Conservation (phyloP, 2,888 invertebrate species). For the Drosophila neutralis region DNA sequence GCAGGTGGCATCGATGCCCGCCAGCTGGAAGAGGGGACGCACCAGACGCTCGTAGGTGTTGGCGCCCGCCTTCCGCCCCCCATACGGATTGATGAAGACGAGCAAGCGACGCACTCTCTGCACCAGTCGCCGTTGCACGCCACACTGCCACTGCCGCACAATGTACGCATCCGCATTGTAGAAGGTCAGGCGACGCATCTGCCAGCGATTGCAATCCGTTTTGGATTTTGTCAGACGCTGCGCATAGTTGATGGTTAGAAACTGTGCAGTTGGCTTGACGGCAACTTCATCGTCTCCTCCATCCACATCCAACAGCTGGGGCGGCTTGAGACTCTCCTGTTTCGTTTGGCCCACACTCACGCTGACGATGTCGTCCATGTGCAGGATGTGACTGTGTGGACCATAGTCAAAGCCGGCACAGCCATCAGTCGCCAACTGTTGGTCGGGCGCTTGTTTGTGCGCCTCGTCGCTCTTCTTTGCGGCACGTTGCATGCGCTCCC, state of each 20-base stretch:
- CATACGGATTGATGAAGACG: conserved; percentile 93
- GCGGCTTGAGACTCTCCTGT: conserved; percentile 69
- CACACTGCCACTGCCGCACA: conserved; percentile 88
- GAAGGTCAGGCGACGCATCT: conserved; percentile 86
- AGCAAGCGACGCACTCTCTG: conserved; percentile 89
- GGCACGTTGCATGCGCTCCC: conserved; percentile 86
- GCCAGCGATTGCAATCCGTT: conserved; percentile 87
- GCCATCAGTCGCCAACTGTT: conserved; percentile 2
- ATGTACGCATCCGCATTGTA: conserved; percentile 87
- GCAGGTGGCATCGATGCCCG: conserved; percentile 88
- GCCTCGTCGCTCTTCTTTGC: conserved; percentile 14
- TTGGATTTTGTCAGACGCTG: conserved; percentile 84
- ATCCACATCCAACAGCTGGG: conserved; percentile 17
- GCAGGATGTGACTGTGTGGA: conserved; percentile 61
- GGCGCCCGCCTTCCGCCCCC: conserved; percentile 90
- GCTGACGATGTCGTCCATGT: conserved; percentile 75
- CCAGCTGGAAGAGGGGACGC: conserved; percentile 88
- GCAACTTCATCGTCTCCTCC: neutral
- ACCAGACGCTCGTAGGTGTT: conserved; percentile 91
- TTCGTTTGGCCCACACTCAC: conserved; percentile 72
- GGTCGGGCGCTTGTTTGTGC: conserved; percentile 45
- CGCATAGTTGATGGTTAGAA: conserved; percentile 87
- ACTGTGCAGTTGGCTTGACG: conserved; percentile 82
- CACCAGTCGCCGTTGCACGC: conserved; percentile 85
- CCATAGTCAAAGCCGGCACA: conserved; percentile 51